These are phyloP conservation scores for Thumatha senex DNA, from an alignment of 2,888 invertebrate genomes.

Conservation along the genomic window DNA sequence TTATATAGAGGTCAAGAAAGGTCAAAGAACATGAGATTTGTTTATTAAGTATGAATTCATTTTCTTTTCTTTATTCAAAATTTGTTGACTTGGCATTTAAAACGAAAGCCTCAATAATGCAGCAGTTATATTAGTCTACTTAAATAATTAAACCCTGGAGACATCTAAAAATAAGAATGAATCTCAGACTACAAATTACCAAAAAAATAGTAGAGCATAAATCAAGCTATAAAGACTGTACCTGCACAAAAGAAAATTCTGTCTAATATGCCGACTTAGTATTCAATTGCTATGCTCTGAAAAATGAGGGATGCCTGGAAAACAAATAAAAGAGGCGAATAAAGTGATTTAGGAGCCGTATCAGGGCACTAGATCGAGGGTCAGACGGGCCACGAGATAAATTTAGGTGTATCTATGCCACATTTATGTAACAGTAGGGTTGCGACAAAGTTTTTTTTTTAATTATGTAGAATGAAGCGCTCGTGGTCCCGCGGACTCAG, in stretches of 20 bases:
- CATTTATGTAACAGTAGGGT: neutral
- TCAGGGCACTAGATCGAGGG: conserved; percentile 36
- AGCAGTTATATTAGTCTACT: too few species aligned
- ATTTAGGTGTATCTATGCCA: conserved; percentile 17
- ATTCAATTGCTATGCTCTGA: conserved; percentile 40
- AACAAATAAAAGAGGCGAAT: conserved; percentile 47
- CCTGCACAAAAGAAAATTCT: conserved; percentile 10
- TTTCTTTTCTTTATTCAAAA: too few species aligned
- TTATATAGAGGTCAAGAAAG: too few species aligned
- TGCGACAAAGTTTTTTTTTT: too few species aligned
- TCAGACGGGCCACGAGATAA: conserved; percentile 33
- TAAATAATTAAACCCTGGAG: too few species aligned
- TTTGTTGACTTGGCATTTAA: too few species aligned
- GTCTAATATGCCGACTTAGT: conserved; percentile 33
- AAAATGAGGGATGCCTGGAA: conserved; percentile 28
- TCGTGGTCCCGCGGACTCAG: too few species aligned
- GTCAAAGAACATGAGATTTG: too few species aligned
- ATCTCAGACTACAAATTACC: conserved; percentile 3
- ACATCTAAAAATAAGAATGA: too few species aligned
- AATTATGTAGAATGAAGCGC: too few species aligned
- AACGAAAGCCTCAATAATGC: too few species aligned
- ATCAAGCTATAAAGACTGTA: neutral
- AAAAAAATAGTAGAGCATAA: neutral
- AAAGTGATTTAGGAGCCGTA: conserved; percentile 42
- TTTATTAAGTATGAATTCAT: too few species aligned